Base-by-base conservation (phyloP, 2,797 vertebrate genomes). In the Ataeniobius toweri region DNA sequence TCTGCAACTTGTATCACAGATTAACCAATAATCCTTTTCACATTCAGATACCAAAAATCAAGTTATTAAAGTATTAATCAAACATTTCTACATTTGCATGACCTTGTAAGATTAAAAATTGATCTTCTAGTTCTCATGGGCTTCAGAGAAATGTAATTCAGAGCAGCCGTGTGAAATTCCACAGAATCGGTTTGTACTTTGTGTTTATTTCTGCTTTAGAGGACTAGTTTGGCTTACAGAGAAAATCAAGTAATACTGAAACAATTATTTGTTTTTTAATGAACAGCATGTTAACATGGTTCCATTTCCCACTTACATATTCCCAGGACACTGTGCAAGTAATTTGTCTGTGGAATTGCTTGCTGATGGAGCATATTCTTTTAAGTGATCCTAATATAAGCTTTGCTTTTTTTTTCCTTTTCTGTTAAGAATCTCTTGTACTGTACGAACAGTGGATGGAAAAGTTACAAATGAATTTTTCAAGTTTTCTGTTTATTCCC, bases 211-310 rank as follows among this genome's bases (percentile, higher is more conserved):
- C 71, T 55, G 31, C 71, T 74, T 81, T 53, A 89, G 81, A 74
- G 58, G 51, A 24, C 73, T 72, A n/a, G n/a, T 70, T 22, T 72
- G 53, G 31, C 56, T 73, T 67, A 31, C 67, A 70, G 46, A 74
- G 50, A 51, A 68, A 78, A 79, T 77, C 51, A 71, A 53, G 61
- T 56, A 41, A 80, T 78, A 56, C 71, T 85, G 56, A 85, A 71
- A 81, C 77, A 58, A 87, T 51, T 74, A 80, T 81, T 79, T 76
- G 80, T 79, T 28, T 77, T 26, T 50, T 82, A 79, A 84, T 87
- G 84, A 84, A 75, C 73, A 75, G 28, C 67, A 14, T 56, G 58
- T 46, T 83, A 72, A 80, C 80, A 83, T 65, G 74, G 65, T 80
- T 74, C 67, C 39, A 31, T 74, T 61, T 71, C 76, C 78, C 51